Evolutionary conservation across 1,140 invertebrate species (phyloP), one percentile per base, ranked within the genome.

Genomic region (Panagrolaimus sp.): DNA sequence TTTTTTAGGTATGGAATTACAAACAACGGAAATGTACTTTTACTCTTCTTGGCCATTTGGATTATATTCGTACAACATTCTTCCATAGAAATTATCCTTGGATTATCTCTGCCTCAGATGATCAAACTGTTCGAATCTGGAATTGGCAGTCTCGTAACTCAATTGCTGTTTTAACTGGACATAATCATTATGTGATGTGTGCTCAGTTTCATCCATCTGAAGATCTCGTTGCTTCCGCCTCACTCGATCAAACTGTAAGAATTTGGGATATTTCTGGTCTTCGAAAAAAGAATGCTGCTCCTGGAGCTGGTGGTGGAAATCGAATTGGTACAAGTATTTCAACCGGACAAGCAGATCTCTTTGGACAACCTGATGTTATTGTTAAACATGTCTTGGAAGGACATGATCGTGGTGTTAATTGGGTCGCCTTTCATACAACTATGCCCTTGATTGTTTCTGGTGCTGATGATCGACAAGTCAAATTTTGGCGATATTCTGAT

Each of bases 141-240:
- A 99, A 99, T 84, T 99, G 96, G 96, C 96, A 99, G 84, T 96
- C 94, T 24, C 88, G 96, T n/a, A 92, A 91, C 68, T 98, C 94
- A 84, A 94, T 96, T 76, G 94, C 91, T 80, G 92, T 96, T 9
- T 84, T 96, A 6, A 96, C 94, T 21, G 83, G 95, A 0, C 96
- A 99, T 85, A 98, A 97, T 86, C 96, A 99, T 84, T 99, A 99
- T 86, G 96, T 99, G 0, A 99, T 99, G 96, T 96, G 94, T 85
- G 96, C 96, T 0, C 91, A 93, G 80, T 99, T 99, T 85, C 96
- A 99, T 85, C 92, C 92, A 0, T 89, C 89, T 0, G 95, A 98
- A 81, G 96, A 99, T 86, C 88, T 98, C 43, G 90, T 99, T 24
- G 94, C 98, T 0, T 98, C 94, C 0, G 94, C 95, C 1, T 98